Evolutionary conservation across 2,888 invertebrate species (phyloP).

Genomic region (Blastobasis lacticolella): DNA sequence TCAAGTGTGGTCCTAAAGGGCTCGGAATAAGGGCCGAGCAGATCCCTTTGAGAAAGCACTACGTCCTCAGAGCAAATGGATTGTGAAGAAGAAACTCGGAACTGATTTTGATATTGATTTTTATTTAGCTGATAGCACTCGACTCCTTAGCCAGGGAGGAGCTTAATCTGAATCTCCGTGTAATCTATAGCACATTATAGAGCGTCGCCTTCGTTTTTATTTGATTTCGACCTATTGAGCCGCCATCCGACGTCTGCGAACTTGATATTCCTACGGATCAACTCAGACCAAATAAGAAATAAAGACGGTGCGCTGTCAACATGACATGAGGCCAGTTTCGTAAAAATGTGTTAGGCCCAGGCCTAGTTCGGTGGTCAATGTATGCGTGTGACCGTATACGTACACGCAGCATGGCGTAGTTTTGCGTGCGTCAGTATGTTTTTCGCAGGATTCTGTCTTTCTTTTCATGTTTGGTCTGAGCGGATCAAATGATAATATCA

Average conservation of each 20-base stretch:
- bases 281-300: not conserved
- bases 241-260: conserved; percentile 4
- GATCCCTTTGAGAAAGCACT: conserved; percentile 64
- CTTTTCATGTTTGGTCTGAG: too few relatives aligned
- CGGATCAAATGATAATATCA: too few relatives aligned
- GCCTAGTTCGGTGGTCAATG: too few relatives aligned
- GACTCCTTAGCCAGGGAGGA: conserved; percentile 18
- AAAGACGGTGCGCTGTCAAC: too few relatives aligned
- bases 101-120: conserved; percentile 68
- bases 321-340: too few relatives aligned
- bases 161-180: conserved; percentile 37
- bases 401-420: too few relatives aligned
- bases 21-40: conserved; percentile 63
- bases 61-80: conserved; percentile 67
- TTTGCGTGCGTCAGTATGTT: too few relatives aligned
- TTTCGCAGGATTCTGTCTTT: too few relatives aligned
- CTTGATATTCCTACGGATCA: conserved; percentile 12
- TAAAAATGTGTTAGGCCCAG: too few relatives aligned
- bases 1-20: conserved; percentile 70
- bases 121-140: conserved; percentile 55
- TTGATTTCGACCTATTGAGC: conserved; percentile 7
- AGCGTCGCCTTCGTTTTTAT: conserved; percentile 11
- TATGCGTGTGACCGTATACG: too few relatives aligned
- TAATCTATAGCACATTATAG: conserved; percentile 24
- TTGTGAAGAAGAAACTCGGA: conserved; percentile 63